Evolutionary conservation across 2,888 invertebrate species (phyloP), one percentile per base, ranked within the genome.

Genomic region (Erpobdella octoculata): DNA sequence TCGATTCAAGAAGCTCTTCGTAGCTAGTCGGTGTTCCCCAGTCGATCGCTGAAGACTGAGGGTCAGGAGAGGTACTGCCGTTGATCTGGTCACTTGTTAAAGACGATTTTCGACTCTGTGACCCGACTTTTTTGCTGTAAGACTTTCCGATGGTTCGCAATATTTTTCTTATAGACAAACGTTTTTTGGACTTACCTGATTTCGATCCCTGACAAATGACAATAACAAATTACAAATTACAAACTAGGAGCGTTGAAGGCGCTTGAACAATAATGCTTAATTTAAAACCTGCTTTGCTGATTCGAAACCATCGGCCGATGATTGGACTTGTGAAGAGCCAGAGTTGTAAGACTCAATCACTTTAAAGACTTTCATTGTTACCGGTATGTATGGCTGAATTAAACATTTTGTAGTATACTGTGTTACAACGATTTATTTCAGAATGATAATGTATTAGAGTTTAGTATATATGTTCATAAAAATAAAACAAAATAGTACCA

Each of bases 371-470:
- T 48, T 53, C 58, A 33, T 46, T 33, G 58, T 58, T 9, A 69
- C 53, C 15, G 69, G 69, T 35, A 69, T 69, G 58, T 69, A 69
- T 15, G 69, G 58, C 58, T 69, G 53, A 28, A n/a, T n/a, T n/a
- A n/a, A n/a, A n/a, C n/a, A n/a, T n/a, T n/a, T n/a, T n/a, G n/a
- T n/a, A n/a, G n/a, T n/a, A n/a, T n/a, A n/a, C n/a, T n/a, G 28
- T 8, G 21, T 53, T 25, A 12, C n/a, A 25, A 21, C 18, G 8
- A 4, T 8, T 12, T 53, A 53, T 9, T 53, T 53, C 53, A 9
- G 28, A 53, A n/a, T 53, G 21, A 53, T 25, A 28, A 53, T 53
- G 28, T 53, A 12, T 18, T 41, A 25, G 53, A 21, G 28, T 25
- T 53, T n/a, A 53, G 21, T 53, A n/a, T n/a, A n/a, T n/a, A n/a